Conservation (phyloP, 2,113 vertebrate species). For the Pluvialis apricaria region DNA sequence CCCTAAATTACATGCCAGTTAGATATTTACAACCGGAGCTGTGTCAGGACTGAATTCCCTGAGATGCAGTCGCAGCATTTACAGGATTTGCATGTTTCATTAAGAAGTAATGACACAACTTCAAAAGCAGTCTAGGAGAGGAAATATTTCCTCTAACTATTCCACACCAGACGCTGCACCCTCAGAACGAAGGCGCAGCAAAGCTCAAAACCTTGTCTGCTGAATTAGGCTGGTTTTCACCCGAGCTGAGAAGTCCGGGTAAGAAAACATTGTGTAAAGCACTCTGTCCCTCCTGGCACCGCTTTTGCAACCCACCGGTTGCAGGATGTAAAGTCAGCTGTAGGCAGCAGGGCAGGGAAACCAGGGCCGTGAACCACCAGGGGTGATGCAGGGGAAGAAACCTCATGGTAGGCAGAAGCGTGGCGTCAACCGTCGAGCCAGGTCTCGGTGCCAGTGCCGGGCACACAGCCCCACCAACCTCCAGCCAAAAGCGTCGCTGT, state of each 20-base stretch:
- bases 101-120: background rate
- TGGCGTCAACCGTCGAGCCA: fast-evolving
- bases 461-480: background rate
- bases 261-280: background rate
- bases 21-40: background rate
- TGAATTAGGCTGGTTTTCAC: background rate
- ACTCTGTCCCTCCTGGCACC: background rate
- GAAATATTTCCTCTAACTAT: background rate
- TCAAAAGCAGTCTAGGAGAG: slow-evolving; percentile 9
- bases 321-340: background rate
- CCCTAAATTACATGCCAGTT: background rate
- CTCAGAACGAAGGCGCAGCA: background rate
- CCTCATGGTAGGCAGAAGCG: background rate
- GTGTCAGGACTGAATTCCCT: background rate
- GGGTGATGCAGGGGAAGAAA: background rate
- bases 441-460: background rate
- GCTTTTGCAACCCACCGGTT: background rate
- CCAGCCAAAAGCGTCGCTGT: fast-evolving
- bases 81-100: slow-evolving; percentile 36
- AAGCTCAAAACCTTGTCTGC: background rate
- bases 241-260: background rate
- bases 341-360: background rate
- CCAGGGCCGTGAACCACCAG: fast-evolving
- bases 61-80: background rate
- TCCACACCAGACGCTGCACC: background rate